Percentiles rank a stretch among this genome's conserved stretches.
Conservation (phyloP, 1,140 invertebrate genomes). For the Zelostemma sp. region DNA sequence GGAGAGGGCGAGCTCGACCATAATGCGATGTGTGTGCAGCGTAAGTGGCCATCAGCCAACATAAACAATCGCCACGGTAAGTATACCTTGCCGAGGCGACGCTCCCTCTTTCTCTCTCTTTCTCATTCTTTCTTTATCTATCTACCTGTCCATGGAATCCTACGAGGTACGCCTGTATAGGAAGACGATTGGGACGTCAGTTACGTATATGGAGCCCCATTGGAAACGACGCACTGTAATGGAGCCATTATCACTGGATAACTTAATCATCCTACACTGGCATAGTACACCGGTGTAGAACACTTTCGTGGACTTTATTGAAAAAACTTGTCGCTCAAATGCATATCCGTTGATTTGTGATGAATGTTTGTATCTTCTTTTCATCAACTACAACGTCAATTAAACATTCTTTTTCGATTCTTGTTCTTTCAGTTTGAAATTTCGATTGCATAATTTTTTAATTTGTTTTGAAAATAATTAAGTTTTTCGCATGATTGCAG, state of each 20-base stretch:
- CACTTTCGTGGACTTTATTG: constrained; percentile 8
- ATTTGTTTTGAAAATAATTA: too few relatives aligned
- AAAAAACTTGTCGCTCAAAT: not conserved
- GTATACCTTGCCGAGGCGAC: constrained; percentile 65
- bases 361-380: too few relatives aligned
- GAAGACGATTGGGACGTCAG: constrained; percentile 52
- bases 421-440: too few relatives aligned
- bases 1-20: constrained; percentile 44
- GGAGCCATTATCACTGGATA: constrained; percentile 71
- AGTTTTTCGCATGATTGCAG: too few relatives aligned
- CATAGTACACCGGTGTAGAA: constrained; percentile 51
- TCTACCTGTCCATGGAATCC: constrained; percentile 41
- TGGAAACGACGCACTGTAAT: constrained; percentile 60
- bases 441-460: too few relatives aligned
- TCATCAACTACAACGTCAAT: too few relatives aligned
- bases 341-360: not conserved
- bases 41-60: constrained; percentile 72
- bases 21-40: constrained; percentile 67
- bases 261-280: constrained; percentile 68
- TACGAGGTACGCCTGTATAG: constrained; percentile 43
- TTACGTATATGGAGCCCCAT: constrained; percentile 47
- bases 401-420: too few relatives aligned
- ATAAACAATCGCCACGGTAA: constrained; percentile 70
- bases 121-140: constrained; percentile 11
- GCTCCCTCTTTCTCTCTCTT: constrained; percentile 41